phyloP scores from a whole-genome alignment of 35 echinoderm and acorn worm species.

The Strongylocentrotus purpuratus region DNA sequence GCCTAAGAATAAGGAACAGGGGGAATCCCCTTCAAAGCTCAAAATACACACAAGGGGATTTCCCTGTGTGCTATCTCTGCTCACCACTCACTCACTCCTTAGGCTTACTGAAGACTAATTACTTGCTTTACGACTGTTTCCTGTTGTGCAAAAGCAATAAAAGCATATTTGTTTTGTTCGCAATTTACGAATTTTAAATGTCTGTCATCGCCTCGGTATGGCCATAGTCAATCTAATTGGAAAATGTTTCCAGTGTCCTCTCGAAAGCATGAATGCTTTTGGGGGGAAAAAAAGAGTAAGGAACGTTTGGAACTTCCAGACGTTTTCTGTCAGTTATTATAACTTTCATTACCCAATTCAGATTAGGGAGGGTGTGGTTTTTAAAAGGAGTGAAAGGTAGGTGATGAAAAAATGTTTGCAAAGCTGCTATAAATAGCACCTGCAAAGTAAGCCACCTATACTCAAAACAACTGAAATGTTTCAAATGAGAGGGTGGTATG shows the following conservation, averaged over 20 bases:
- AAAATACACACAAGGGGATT: too few relatives aligned
- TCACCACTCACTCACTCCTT: neutral
- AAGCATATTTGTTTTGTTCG: neutral
- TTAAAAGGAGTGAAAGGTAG: neutral
- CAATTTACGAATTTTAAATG: neutral
- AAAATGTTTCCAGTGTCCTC: neutral
- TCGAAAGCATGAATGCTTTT: neutral
- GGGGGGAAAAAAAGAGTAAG: neutral
- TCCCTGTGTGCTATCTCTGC: neutral
- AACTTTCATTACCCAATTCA: neutral
- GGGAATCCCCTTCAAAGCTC: too few relatives aligned
- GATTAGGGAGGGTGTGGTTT: neutral
- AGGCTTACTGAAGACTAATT: neutral
- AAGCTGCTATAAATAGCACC: neutral
- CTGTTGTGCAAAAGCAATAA: neutral
- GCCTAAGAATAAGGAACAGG: too few relatives aligned
- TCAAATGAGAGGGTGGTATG: too few relatives aligned
- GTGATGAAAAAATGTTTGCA: too few relatives aligned
- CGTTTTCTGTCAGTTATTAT: neutral
- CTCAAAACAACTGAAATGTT: too few relatives aligned
- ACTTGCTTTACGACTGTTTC: neutral
- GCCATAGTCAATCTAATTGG: neutral
- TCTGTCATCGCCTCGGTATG: neutral
- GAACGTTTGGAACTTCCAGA: neutral
- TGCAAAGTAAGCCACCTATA: neutral